Conservation (phyloP, 2,888 invertebrate genomes). For the Nasonovia ribisnigri region DNA sequence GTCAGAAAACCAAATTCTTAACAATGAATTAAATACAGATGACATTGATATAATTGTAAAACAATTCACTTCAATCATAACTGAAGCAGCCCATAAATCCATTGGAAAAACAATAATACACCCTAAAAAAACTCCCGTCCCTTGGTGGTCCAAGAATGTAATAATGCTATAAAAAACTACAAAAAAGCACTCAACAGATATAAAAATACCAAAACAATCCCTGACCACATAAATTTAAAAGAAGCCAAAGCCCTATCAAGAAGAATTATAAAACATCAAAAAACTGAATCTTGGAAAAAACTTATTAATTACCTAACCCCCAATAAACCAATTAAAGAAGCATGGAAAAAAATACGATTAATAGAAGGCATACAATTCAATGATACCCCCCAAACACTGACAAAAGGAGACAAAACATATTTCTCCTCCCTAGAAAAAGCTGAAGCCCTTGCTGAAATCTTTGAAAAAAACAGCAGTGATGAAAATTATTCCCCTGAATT, state of each 20-base stretch:
- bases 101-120: neutral
- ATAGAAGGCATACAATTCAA: neutral
- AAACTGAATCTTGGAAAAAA: neutral
- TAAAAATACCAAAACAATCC: neutral
- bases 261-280: neutral
- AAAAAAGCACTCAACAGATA: neutral
- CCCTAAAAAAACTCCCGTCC: neutral
- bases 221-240: neutral
- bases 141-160: neutral
- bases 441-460: neutral
- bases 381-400: neutral
- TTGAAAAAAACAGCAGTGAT: neutral
- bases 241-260: neutral
- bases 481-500: neutral
- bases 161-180: neutral
- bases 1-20: neutral
- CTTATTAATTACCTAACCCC: neutral
- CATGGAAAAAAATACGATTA: conserved; percentile 3
- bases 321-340: neutral
- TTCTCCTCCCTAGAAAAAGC: neutral
- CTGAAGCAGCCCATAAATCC: neutral
- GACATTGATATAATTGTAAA: neutral
- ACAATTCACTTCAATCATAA: conserved; percentile 7
- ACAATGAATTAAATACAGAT: neutral
- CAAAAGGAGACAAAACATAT: neutral